Conservation (phyloP, 2,888 invertebrate genomes). For the Rhimphoctona megacephalus region DNA sequence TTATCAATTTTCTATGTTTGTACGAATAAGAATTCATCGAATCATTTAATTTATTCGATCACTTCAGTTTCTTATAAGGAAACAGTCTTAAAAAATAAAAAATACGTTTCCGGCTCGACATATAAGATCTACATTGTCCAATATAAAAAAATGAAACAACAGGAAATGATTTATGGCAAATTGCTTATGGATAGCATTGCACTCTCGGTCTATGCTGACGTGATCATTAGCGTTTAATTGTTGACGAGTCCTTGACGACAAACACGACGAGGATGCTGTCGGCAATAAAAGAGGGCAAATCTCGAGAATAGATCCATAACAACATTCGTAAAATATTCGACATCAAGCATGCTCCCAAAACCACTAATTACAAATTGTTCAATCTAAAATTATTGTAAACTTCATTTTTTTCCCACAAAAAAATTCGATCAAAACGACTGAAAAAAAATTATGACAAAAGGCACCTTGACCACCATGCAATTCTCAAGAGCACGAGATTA, state of each 20-base stretch:
- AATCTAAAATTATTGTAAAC: background rate
- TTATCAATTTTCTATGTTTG: background rate
- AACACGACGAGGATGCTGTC: slow-evolving; percentile 1
- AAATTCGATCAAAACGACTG: background rate
- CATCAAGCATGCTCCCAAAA: background rate
- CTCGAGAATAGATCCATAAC: background rate
- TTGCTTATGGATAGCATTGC: slow-evolving; percentile 60
- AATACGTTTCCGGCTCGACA: background rate
- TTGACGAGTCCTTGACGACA: slow-evolving; percentile 40
- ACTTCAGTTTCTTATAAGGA: background rate
- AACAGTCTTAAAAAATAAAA: background rate
- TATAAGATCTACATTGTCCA: background rate
- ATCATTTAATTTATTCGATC: background rate
- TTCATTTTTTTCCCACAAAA: background rate
- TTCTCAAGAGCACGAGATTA: slow-evolving; percentile 52
- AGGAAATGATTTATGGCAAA: slow-evolving; percentile 71
- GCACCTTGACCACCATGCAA: slow-evolving; percentile 47
- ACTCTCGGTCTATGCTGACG: slow-evolving; percentile 50
- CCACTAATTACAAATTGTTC: background rate
- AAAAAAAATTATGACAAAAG: background rate
- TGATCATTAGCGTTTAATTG: slow-evolving; percentile 53
- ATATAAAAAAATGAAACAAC: background rate
- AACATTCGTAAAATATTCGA: background rate
- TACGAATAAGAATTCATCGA: background rate
- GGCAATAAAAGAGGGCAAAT: slow-evolving; percentile 1